A percentile compares a stretch with the other conserved stretches of the same genome.
Conservation (phyloP, 1,140 invertebrate genomes). For the Mesaphorura yosii region DNA sequence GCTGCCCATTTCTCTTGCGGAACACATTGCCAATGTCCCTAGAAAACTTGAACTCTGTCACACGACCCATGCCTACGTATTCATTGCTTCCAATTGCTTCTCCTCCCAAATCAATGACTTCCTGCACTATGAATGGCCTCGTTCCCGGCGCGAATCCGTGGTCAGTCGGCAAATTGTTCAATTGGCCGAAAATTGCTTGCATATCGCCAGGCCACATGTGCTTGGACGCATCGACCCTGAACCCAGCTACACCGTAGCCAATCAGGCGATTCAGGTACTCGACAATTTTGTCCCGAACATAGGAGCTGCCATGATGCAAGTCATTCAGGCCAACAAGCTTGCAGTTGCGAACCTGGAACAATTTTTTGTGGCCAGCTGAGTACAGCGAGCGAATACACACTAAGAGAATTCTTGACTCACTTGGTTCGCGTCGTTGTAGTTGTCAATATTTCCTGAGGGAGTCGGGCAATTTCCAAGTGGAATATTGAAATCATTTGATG, state of each 20-base stretch:
- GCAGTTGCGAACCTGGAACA: constrained; percentile 17
- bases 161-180: constrained; percentile 34
- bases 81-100: constrained; percentile 17
- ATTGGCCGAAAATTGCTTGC: constrained; percentile 33
- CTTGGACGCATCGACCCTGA: constrained; percentile 45
- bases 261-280: constrained; percentile 59
- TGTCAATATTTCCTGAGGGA: constrained; percentile 41
- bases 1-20: constrained; percentile 28
- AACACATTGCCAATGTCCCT: constrained; percentile 11
- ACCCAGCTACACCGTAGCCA: constrained; percentile 66
- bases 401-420: constrained; percentile 16
- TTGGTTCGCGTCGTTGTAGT: constrained; percentile 45
- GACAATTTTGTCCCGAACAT: constrained; percentile 38
- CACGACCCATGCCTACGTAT: constrained; percentile 18
- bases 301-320: constrained; percentile 12
- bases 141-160: constrained; percentile 33
- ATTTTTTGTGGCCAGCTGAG: neutral
- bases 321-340: constrained; percentile 9
- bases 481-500: constrained; percentile 14
- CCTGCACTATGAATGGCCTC: constrained; percentile 40
- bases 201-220: constrained; percentile 46
- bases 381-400: neutral
- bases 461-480: constrained; percentile 39
- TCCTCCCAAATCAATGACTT: constrained; percentile 46
- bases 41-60: constrained; percentile 25